phyloP scores from a whole-genome alignment of 2,113 vertebrate genomes.

The Crotophaga sulcirostris region DNA sequence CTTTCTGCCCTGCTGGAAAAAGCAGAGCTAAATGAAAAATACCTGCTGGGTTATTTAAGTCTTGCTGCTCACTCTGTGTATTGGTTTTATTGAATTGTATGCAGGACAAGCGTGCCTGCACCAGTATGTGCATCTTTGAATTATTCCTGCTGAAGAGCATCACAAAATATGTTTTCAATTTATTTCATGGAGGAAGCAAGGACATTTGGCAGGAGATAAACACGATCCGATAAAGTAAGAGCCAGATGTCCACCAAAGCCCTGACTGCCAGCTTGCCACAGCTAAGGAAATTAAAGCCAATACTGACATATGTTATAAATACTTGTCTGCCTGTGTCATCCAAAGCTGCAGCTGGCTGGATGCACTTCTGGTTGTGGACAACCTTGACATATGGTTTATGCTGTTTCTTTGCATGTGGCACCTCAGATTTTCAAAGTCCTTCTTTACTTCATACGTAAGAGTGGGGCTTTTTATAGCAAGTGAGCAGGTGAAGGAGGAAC shows the following conservation, averaged over 20 bases:
- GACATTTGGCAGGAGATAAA: neutral
- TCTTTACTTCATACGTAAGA: neutral
- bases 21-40: neutral
- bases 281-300: neutral
- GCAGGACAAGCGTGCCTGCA: neutral
- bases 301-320: neutral
- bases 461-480: neutral
- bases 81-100: neutral
- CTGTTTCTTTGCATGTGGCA: neutral
- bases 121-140: neutral
- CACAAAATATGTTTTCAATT: neutral
- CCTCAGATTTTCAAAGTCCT: neutral
- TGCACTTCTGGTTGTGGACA: neutral
- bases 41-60: neutral
- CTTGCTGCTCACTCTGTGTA: neutral
- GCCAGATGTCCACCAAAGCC: neutral
- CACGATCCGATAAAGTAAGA: neutral
- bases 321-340: neutral
- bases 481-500: neutral
- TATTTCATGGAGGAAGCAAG: neutral
- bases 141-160: neutral
- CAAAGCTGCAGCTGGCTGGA: neutral
- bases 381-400: neutral
- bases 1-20: neutral
- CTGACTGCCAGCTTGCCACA: neutral